phyloP scores from a whole-genome alignment of 2,797 vertebrate species.

The Galagoides demidoff region DNA sequence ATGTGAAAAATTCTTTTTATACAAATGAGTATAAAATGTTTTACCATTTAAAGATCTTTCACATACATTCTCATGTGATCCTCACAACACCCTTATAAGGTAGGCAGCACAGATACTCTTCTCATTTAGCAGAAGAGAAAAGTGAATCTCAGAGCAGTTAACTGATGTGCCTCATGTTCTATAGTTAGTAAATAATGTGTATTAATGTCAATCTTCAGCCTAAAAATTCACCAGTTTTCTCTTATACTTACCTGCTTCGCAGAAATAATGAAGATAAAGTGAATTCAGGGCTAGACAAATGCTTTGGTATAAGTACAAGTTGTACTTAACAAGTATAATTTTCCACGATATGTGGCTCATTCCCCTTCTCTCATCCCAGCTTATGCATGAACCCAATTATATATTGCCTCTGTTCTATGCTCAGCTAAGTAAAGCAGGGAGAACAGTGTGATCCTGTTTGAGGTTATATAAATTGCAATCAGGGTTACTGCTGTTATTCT shows the following conservation, averaged over 20 bases:
- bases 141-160: background rate
- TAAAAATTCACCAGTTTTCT: background rate
- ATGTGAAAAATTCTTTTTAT: background rate
- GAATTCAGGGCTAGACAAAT: constrained; percentile 69
- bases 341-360: constrained; percentile 56
- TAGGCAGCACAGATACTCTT: background rate
- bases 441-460: constrained; percentile 34
- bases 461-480: background rate
- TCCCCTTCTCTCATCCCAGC: constrained; percentile 44
- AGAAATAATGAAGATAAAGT: constrained; percentile 66
- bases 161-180: background rate
- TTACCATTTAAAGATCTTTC: background rate
- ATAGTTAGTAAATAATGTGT: background rate
- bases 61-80: background rate
- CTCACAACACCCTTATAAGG: background rate
- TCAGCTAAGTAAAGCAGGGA: constrained; percentile 15
- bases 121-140: background rate
- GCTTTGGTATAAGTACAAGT: background rate
- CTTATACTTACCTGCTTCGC: constrained; percentile 61
- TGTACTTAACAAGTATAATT: constrained; percentile 26
- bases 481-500: background rate
- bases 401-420: constrained; percentile 55
- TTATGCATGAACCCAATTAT: constrained; percentile 46
- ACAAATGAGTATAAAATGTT: background rate
- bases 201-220: background rate